Percentiles rank a stretch among this genome's conserved stretches.
Conservation (phyloP, 35 echinoderm and acorn worm genomes). For the Diadema setosum region DNA sequence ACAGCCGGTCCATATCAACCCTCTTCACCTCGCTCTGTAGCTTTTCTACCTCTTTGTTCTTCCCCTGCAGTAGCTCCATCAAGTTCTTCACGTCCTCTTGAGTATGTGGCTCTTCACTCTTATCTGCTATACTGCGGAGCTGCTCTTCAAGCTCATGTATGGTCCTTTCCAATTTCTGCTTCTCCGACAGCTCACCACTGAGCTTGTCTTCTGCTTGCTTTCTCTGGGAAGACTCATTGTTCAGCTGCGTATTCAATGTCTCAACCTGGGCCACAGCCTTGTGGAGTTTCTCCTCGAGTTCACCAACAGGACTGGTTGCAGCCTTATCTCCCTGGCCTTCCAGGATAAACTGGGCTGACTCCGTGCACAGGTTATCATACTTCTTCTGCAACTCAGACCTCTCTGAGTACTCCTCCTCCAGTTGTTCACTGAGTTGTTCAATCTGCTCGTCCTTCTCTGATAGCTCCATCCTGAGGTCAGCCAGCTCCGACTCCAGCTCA, state of each 20-base stretch:
- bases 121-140: constrained; percentile 1
- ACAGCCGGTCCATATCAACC: not conserved
- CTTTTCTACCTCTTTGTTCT: constrained; percentile 11
- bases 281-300: constrained; percentile 1
- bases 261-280: not conserved
- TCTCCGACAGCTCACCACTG: not conserved
- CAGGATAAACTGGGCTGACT: constrained; percentile 11
- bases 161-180: not conserved
- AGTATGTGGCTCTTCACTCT: not conserved
- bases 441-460: constrained; percentile 16
- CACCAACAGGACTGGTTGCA: not conserved
- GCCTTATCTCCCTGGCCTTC: constrained; percentile 24
- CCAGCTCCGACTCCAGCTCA: constrained; percentile 31
- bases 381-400: constrained; percentile 58
- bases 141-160: not conserved
- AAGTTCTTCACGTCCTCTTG: constrained; percentile 38
- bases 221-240: not conserved
- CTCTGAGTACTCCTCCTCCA: constrained; percentile 37
- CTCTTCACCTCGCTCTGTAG: constrained; percentile 29
- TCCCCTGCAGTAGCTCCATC: constrained; percentile 43
- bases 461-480: constrained; percentile 15
- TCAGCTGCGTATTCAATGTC: not conserved
- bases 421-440: constrained; percentile 47
- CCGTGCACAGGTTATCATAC: constrained; percentile 11
- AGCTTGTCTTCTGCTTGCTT: not conserved